Percentiles rank a stretch among this genome's conserved stretches.
phyloP scores from a whole-genome alignment of 2,113 vertebrate genomes.

The Hippocampus guttulatus region DNA sequence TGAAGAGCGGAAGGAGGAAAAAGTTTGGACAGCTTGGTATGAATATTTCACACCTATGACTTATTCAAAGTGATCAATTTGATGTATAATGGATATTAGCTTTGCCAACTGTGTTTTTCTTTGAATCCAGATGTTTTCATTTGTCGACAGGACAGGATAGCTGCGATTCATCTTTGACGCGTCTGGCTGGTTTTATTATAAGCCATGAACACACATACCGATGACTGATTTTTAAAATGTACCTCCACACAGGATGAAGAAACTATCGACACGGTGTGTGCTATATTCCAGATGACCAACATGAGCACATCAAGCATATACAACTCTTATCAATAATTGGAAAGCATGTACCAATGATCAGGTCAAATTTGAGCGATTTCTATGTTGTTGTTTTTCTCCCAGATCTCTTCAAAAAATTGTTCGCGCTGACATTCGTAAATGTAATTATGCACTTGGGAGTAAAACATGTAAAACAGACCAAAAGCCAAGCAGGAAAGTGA shows the following conservation, averaged over 20 bases:
- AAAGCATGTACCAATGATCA: neutral
- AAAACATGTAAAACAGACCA: constrained; percentile 52
- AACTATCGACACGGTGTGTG: neutral
- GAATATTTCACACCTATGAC: constrained; percentile 95
- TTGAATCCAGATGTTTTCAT: constrained; percentile 58
- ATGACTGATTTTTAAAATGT: neutral
- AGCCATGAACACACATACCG: constrained; percentile 1
- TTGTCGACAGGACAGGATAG: constrained; percentile 52
- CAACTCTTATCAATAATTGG: neutral
- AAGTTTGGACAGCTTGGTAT: constrained; percentile 89
- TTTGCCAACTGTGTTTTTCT: constrained; percentile 64
- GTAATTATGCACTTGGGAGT: too few relatives aligned
- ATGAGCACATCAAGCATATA: neutral
- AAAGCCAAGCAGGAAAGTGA: constrained; percentile 7
- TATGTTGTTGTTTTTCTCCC: too few relatives aligned
- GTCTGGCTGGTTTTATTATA: constrained; percentile 60
- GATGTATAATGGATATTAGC: constrained; percentile 87
- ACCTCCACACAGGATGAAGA: neutral
- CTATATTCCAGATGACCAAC: neutral
- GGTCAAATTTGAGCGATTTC: neutral
- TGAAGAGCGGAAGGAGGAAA: constrained; percentile 64
- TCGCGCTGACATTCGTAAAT: too few relatives aligned
- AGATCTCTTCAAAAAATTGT: too few relatives aligned
- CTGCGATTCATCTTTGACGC: constrained; percentile 56
- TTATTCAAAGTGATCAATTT: constrained; percentile 91